Conservation (phyloP, 2,113 vertebrate genomes). For the Puntigrus tetrazona region DNA sequence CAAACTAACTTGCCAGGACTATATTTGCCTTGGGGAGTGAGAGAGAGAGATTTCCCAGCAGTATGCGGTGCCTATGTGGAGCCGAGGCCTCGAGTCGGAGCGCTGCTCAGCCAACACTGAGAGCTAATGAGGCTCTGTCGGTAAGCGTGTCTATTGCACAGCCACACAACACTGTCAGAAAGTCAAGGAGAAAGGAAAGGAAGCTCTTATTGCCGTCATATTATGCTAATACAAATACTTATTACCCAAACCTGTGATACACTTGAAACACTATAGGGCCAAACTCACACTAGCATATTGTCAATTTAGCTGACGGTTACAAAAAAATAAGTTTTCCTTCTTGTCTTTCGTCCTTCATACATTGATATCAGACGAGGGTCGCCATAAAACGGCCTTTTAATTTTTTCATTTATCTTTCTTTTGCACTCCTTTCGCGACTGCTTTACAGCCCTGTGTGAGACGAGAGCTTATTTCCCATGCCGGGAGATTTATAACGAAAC, state of each 20-base stretch:
- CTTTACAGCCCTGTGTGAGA: constrained; percentile 43
- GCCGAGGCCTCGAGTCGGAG: constrained; percentile 10
- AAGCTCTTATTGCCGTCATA: constrained; percentile 41
- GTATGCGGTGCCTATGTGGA: constrained; percentile 26
- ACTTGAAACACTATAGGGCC: constrained; percentile 9
- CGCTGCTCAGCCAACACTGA: background rate
- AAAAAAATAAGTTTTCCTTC: constrained; percentile 20
- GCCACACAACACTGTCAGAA: constrained; percentile 45
- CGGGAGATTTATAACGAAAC: constrained; percentile 45
- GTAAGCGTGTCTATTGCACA: constrained; percentile 34
- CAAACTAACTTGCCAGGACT: constrained; percentile 34
- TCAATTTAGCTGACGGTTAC: constrained; percentile 37
- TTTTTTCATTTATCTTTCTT: constrained; percentile 44
- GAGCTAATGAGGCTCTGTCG: constrained; percentile 55
- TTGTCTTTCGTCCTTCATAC: constrained; percentile 42
- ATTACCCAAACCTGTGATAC: constrained; percentile 35
- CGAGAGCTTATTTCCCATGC: constrained; percentile 21
- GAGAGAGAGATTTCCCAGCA: constrained; percentile 50
- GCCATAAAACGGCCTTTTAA: constrained; percentile 48
- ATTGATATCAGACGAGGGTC: constrained; percentile 20
- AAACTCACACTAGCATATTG: background rate
- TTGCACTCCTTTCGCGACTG: background rate
- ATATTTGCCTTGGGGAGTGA: constrained; percentile 51
- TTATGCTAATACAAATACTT: constrained; percentile 52
- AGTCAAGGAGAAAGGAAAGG: constrained; percentile 26